These are phyloP conservation scores for Lethenteron camtschaticum DNA, from an alignment of 2,113 vertebrate genomes.

Conservation along the genomic window DNA sequence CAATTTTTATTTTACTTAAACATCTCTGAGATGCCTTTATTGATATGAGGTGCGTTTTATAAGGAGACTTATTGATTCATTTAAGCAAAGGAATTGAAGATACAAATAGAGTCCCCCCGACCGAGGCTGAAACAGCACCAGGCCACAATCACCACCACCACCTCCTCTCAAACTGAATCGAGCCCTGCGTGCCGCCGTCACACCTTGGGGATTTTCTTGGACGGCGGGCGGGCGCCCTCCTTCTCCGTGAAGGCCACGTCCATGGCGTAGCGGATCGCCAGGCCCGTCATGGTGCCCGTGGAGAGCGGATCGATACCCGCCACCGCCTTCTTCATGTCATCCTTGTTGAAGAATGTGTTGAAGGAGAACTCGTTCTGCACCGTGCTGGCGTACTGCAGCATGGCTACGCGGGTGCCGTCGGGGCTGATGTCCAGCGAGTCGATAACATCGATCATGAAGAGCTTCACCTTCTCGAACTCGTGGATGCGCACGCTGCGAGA, in stretches of 20 bases:
- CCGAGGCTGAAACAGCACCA: no score
- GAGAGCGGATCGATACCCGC: slow-evolving; percentile 42
- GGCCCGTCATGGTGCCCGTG: slow-evolving; percentile 68
- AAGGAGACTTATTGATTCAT: no score
- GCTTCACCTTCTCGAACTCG: slow-evolving; percentile 72
- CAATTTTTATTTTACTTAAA: no score
- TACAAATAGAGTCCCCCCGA: no score
- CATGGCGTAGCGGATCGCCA: slow-evolving; percentile 56
- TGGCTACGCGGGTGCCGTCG: slow-evolving; percentile 37
- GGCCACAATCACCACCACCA: no score
- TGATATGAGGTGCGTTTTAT: no score
- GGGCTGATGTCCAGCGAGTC: slow-evolving; percentile 47
- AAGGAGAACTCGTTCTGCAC: slow-evolving; percentile 68
- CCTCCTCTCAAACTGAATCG: no score
- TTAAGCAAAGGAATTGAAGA: no score
- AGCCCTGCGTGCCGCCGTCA: no score
- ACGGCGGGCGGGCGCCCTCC: slow-evolving; percentile 36
- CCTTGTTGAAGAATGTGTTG: not conserved
- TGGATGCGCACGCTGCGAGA: slow-evolving; percentile 55
- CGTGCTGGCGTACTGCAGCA: slow-evolving; percentile 72
- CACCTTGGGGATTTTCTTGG: slow-evolving; percentile 35
- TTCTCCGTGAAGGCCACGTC: slow-evolving; percentile 43
- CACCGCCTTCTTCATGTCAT: slow-evolving; percentile 43
- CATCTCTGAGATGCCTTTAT: no score
- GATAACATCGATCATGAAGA: slow-evolving; percentile 50